Evolutionary conservation across 2,888 invertebrate species (phyloP), one percentile per base, ranked within the genome.

Genomic region (Eupelmus urozonus): DNA sequence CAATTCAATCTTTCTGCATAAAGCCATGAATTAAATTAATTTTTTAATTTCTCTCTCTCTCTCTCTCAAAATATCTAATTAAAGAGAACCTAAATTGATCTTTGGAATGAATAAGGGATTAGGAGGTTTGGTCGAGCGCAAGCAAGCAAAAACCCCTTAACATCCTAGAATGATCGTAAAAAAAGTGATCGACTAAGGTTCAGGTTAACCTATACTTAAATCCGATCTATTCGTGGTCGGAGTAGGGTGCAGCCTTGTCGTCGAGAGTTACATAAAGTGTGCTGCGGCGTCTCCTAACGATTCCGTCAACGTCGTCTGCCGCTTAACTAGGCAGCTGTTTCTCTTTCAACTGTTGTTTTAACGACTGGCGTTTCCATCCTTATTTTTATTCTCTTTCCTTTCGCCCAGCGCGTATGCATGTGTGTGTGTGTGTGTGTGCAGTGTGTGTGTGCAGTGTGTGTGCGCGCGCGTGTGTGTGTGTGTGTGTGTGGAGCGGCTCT

Each of bases 401-500:
- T 77, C 57, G 71, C 81, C 74, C 75, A 49, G 78, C 82, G 82
- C 76, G 65, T 59, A 63, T 79, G 25, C 16, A 49, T 60, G 53
- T 79, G 83, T 81, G 81, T 79, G 77, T 73, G 72, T 78, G 57
- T 67, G 66, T n/a, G 42, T 80, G 83, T 81, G 81, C 78, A n/a
- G 75, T 72, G 62, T 76, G 59, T 66, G 53, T 16, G 16, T 13
- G 53, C 63, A 55, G 78, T 53, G 29, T 62, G 60, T 79, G 83
- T 81, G 81, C 78, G 77, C 71, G 72, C 76, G 57, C 63, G 66
- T n/a, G 42, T 80, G 83, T 81, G 81, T 79, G 75, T 72, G 62
- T 76, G 59, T 66, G 53, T 16, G 16, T 13, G 53, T 69, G 57
- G 78, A 62, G 29, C 67, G 60, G 29, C 67, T 55, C 73, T 72